A percentile compares a stretch with the other conserved stretches of the same genome.
Evolutionary conservation across 1,140 invertebrate genomes (phyloP).

Genomic region (Halyomorpha halys): DNA sequence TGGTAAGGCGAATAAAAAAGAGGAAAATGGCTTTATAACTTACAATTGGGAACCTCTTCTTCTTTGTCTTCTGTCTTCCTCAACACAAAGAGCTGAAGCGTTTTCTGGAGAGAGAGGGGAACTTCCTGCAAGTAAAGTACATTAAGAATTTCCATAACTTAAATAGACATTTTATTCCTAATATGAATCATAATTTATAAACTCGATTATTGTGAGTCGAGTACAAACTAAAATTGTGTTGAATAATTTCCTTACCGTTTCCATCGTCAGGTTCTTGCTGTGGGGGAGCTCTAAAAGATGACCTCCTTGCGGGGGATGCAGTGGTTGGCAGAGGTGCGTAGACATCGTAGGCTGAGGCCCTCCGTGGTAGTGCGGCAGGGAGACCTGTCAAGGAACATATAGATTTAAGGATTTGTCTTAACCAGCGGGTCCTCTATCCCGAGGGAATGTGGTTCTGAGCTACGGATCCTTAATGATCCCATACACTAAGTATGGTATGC

Average conservation of each 20-base stretch:
- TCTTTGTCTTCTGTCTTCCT: slow-evolving; percentile 59
- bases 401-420: too few species aligned
- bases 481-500: too few species aligned
- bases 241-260: background rate
- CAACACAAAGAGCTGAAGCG: slow-evolving; percentile 42
- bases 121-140: background rate
- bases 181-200: too few species aligned
- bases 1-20: too few species aligned
- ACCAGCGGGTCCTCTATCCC: too few species aligned
- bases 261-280: slow-evolving; percentile 34
- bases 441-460: too few species aligned
- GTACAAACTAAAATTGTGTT: too few species aligned
- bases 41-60: slow-evolving; percentile 67
- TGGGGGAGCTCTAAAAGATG: slow-evolving; percentile 52
- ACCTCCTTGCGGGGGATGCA: slow-evolving; percentile 40
- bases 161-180: too few species aligned
- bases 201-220: too few species aligned
- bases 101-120: slow-evolving; percentile 29
- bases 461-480: too few species aligned
- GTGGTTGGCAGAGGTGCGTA: slow-evolving; percentile 36
- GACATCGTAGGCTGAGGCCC: slow-evolving; percentile 70
- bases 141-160: too few species aligned
- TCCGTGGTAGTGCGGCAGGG: slow-evolving; percentile 31
- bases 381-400: slow-evolving; percentile 10
- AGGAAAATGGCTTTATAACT: too few species aligned